These are phyloP conservation scores for Cataglyphis livida DNA, from an alignment of 2,888 invertebrate species.

Conservation along the genomic window DNA sequence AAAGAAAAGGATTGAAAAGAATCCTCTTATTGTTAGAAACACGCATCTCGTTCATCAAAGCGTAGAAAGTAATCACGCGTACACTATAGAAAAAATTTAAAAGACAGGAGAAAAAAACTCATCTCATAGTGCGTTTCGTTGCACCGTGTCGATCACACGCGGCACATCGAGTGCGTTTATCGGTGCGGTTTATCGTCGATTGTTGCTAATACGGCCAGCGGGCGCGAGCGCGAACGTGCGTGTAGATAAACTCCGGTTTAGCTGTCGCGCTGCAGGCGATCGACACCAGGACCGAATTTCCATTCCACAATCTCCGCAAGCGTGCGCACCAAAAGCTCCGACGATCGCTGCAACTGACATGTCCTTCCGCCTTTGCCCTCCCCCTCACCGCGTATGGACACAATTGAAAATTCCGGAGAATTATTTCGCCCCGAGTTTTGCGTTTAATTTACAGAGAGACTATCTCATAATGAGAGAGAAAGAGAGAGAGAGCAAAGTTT, in stretches of 20 bases:
- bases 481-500: too few species aligned
- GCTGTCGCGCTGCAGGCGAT: slow-evolving; percentile 54
- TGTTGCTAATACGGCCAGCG: slow-evolving; percentile 59
- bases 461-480: too few species aligned
- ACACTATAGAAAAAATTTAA: background rate
- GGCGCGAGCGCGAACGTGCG: slow-evolving; percentile 23
- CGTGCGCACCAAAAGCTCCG: slow-evolving; percentile 57
- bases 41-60: background rate
- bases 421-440: slow-evolving; percentile 25
- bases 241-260: slow-evolving; percentile 45
- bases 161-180: slow-evolving; percentile 56
- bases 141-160: slow-evolving; percentile 30
- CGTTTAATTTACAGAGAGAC: too few species aligned
- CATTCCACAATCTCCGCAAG: slow-evolving; percentile 52
- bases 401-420: slow-evolving; percentile 37
- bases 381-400: background rate
- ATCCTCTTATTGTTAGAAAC: background rate
- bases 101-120: background rate
- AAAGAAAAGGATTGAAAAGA: background rate
- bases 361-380: background rate
- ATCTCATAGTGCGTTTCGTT: slow-evolving; percentile 33
- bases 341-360: slow-evolving; percentile 64
- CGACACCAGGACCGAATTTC: slow-evolving; percentile 61
- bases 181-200: slow-evolving; percentile 60
- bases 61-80: slow-evolving; percentile 9